A percentile compares a stretch with the other conserved stretches of the same genome.
Conservation (phyloP, 2,113 vertebrate genomes). For the Cariama cristata region DNA sequence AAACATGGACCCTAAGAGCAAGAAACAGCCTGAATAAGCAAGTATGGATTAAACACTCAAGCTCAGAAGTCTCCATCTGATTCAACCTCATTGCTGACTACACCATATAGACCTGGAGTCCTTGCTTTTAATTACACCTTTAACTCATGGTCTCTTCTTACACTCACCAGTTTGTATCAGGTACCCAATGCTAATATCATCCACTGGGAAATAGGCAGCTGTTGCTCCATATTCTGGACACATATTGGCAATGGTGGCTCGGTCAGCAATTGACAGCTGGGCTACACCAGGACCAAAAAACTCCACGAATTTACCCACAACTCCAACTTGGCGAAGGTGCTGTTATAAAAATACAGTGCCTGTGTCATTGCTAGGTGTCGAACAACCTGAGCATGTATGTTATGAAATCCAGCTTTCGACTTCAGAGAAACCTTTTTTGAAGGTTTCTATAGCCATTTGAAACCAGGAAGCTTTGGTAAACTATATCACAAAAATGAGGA, state of each 20-base stretch:
- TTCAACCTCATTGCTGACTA: neutral
- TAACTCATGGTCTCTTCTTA: neutral
- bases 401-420: neutral
- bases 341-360: constrained; percentile 55
- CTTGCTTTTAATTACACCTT: neutral
- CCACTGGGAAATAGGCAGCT: constrained; percentile 94
- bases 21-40: neutral
- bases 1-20: neutral
- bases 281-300: constrained; percentile 94
- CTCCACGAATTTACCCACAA: constrained; percentile 97
- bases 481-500: neutral
- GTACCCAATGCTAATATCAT: constrained; percentile 89
- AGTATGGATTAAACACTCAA: neutral
- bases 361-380: neutral
- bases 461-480: neutral
- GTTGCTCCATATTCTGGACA: constrained; percentile 98
- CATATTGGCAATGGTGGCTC: constrained; percentile 98
- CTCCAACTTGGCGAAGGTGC: constrained; percentile 96
- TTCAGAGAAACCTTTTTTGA: neutral
- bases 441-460: neutral
- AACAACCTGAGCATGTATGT: rapidly evolving
- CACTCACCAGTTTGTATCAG: constrained; percentile 90
- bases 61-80: neutral
- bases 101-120: rapidly evolving
- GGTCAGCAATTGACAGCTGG: constrained; percentile 94